phyloP scores from a whole-genome alignment of 2,888 invertebrate species.

The Strigamia maritima region DNA sequence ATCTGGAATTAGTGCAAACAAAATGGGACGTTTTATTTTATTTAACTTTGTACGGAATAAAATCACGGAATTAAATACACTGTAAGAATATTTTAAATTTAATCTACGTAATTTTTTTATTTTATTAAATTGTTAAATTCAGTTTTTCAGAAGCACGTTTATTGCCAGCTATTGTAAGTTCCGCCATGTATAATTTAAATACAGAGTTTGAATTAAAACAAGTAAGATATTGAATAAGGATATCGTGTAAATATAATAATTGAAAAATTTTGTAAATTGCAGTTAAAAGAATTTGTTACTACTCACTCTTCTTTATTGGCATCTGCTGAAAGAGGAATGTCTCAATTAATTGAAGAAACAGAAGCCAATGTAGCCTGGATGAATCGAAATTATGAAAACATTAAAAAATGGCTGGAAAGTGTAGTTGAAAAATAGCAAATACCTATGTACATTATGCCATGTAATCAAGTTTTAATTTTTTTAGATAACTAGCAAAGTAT shows the following conservation, averaged over 20 bases:
- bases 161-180: not conserved
- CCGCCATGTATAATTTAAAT: not conserved
- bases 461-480: not conserved
- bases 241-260: not conserved
- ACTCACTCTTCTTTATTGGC: conserved; percentile 51
- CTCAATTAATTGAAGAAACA: conserved; percentile 76
- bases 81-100: conserved; percentile 54
- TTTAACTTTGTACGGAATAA: conserved; percentile 71
- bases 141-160: not conserved
- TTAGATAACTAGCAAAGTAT: conserved; percentile 40
- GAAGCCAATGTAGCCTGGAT: conserved; percentile 82
- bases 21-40: conserved; percentile 66
- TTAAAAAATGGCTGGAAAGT: conserved; percentile 64
- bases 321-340: conserved; percentile 67
- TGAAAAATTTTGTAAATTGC: not conserved
- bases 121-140: not conserved
- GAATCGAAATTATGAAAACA: conserved; percentile 67
- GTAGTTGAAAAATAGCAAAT: not conserved
- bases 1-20: conserved; percentile 67
- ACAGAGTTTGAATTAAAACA: not conserved
- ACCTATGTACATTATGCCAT: not conserved
- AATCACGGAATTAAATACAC: conserved; percentile 63
- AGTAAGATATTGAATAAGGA: not conserved
- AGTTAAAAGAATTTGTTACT: conserved; percentile 21
- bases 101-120: not conserved